Conservation (phyloP, 1,140 invertebrate species). For the Dreissena polymorpha region DNA sequence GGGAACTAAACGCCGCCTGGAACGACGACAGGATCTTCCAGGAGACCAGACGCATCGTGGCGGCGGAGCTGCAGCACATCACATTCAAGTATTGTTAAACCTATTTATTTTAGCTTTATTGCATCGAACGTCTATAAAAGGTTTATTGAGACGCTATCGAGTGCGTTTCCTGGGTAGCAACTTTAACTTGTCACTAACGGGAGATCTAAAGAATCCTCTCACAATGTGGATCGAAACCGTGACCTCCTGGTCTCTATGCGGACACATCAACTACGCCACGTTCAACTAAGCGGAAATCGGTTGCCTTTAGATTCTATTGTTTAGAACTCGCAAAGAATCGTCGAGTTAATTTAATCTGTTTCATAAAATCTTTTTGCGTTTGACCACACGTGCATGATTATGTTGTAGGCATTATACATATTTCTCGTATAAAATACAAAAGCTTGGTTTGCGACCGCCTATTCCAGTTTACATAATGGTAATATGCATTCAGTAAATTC, state of each 20-base stretch:
- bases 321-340: conserved; percentile 78
- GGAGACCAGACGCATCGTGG: conserved; percentile 91
- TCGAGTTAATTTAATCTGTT: conserved; percentile 71
- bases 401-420: not conserved
- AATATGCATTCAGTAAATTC: not conserved
- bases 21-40: conserved; percentile 91
- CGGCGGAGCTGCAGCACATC: conserved; percentile 97
- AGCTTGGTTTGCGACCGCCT: no score
- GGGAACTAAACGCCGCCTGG: conserved; percentile 92
- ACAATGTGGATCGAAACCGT: no score
- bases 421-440: not conserved
- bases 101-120: no score
- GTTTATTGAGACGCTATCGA: no score
- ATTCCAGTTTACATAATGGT: not conserved
- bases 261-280: no score
- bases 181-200: no score
- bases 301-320: conserved; percentile 88
- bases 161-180: no score
- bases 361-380: conserved; percentile 84
- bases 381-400: conserved; percentile 83
- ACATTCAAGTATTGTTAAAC: conserved; percentile 91
- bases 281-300: conserved; percentile 63
- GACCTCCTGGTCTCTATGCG: no score
- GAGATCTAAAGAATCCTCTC: no score
- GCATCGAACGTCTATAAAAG: no score